Evolutionary conservation across 92 coral and sea anemone species (phyloP).

Genomic region (Heteractis magnifica): DNA sequence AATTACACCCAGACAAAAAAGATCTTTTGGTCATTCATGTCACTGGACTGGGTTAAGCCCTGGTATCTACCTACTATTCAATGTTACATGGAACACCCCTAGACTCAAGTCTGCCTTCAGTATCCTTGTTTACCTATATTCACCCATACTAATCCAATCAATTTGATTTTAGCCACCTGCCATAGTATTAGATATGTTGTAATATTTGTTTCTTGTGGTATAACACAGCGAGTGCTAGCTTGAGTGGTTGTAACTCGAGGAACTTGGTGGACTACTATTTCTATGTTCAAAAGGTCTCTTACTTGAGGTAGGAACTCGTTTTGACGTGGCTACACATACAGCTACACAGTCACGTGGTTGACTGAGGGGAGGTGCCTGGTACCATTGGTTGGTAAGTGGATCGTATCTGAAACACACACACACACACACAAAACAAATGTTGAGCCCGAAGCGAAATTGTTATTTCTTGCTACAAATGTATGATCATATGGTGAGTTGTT

Average conservation of each 20-base stretch:
- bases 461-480: too few species aligned
- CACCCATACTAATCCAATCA: background rate
- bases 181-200: background rate
- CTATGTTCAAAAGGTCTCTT: slow-evolving; percentile 68
- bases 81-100: too few species aligned
- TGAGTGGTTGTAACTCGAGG: slow-evolving; percentile 43
- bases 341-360: slow-evolving; percentile 99
- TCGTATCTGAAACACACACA: slow-evolving; percentile 64
- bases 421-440: background rate
- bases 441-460: too few species aligned
- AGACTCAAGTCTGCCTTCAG: too few species aligned
- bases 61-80: too few species aligned
- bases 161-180: background rate
- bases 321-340: slow-evolving; percentile 91
- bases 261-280: slow-evolving; percentile 36
- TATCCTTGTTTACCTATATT: background rate
- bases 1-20: too few species aligned
- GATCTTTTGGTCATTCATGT: too few species aligned
- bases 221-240: slow-evolving; percentile 25
- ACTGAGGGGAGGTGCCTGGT: slow-evolving; percentile 83
- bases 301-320: slow-evolving; percentile 51
- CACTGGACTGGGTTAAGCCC: too few species aligned
- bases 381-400: slow-evolving; percentile 92
- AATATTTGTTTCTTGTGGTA: background rate
- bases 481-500: too few species aligned